Evolutionary conservation across 2,797 vertebrate species (phyloP).

Genomic region (Pseudotriccus pelzelni): DNA sequence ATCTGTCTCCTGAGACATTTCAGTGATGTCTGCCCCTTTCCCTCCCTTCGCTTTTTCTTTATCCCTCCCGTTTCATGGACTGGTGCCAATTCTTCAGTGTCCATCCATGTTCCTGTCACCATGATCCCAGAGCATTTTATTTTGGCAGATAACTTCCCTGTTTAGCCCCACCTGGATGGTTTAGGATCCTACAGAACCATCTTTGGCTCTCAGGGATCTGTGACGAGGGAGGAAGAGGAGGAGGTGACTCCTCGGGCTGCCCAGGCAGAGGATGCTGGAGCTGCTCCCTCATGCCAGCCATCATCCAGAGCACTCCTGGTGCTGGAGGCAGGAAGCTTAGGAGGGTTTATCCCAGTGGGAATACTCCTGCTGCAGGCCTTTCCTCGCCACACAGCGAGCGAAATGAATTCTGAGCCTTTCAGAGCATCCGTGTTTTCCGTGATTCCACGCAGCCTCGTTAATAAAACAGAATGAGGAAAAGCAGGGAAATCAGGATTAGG

Average conservation of each 20-base stretch:
- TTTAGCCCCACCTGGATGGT: background rate
- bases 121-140: background rate
- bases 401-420: background rate
- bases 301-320: background rate
- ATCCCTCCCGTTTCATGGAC: background rate
- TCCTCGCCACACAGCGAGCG: fast-evolving
- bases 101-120: fast-evolving
- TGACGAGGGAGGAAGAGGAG: background rate
- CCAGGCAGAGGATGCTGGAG: background rate
- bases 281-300: background rate
- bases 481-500: background rate
- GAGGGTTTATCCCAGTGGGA: background rate
- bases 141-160: background rate
- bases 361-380: background rate
- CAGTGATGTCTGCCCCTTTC: background rate
- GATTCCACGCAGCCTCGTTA: background rate
- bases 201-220: background rate
- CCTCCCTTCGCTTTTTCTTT: background rate
- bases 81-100: background rate
- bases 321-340: background rate
- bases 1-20: background rate
- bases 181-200: background rate
- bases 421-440: fast-evolving
- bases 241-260: background rate
- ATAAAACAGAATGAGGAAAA: background rate